Evolutionary conservation across 2,797 vertebrate species (phyloP).

Genomic region (Lagodon rhomboides): DNA sequence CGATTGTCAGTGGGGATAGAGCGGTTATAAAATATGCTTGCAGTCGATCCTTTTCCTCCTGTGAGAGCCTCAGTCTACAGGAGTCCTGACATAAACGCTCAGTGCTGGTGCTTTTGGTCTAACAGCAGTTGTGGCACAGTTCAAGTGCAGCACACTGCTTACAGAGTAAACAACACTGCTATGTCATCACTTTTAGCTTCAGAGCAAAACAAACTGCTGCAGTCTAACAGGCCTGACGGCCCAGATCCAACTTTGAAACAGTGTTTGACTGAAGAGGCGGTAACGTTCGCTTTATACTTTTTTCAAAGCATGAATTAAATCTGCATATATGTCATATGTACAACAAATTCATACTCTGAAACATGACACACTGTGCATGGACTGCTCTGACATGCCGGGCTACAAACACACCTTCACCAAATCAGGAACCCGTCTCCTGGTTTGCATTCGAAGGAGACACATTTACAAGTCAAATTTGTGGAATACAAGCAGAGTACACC

Average conservation of each 20-base stretch:
- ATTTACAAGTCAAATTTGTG: conserved; percentile 74
- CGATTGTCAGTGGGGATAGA: neutral
- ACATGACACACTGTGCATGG: neutral
- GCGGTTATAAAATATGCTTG: neutral
- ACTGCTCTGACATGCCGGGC: neutral
- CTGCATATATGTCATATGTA: too few relatives aligned
- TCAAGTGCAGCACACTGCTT: conserved; percentile 16
- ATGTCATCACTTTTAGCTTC: conserved; percentile 43
- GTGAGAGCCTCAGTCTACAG: neutral
- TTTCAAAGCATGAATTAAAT: neutral
- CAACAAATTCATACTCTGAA: neutral
- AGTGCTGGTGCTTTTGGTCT: neutral
- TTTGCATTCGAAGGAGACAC: conserved; percentile 47
- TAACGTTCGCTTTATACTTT: neutral
- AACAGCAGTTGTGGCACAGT: neutral
- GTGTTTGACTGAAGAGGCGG: neutral
- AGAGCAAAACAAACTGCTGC: conserved; percentile 46
- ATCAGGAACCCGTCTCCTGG: conserved; percentile 4
- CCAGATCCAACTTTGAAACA: neutral
- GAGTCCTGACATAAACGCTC: conserved; percentile 10
- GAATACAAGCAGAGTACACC: neutral
- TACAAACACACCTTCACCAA: conserved; percentile 2
- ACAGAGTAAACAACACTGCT: conserved; percentile 44
- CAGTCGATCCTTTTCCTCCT: neutral
- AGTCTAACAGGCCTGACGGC: neutral